Base-by-base conservation (phyloP, 1,140 invertebrate genomes). In the Pectinophora gossypiella region DNA sequence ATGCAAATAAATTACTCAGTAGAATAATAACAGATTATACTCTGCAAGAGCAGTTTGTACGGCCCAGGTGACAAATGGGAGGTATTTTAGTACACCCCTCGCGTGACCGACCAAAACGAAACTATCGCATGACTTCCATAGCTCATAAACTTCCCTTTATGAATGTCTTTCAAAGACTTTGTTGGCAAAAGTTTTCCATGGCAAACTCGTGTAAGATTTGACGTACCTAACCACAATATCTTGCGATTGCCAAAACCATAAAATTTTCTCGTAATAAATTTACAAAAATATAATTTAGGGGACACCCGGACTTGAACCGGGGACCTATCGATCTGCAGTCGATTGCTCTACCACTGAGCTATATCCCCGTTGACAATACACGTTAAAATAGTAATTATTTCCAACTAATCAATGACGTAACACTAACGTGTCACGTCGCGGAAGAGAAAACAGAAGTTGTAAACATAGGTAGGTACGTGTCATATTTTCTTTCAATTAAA, bases 81-180 rank as follows among this genome's bases (percentile, higher is more conserved):
- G 2, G 27, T 32, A 32, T 32, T 32, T 32, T 32, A 32, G 2
- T 32, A 32, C 27, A 10, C 36, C 36, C 27, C 9, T 40, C 16
- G 36, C 65, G 51, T 63, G 56, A 54, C 36, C 35, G 44, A 53
- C 36, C 16, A 18, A 43, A 64, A 55, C 56, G 64, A 59, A 66
- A 67, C 61, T 60, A 64, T 71, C 53, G 68, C 68, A 64, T 71
- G 68, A 60, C 64, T 60, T 55, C 53, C 61, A 58, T 64, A 50
- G 43, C 56, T 59, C 54, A 58, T 64, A 64, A 70, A 70, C 40
- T 67, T 70, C 48, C n/a, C 51, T 61, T 67, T 69, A 62, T 64
- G 64, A 67, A 64, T 64, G 61, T 67, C 57, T 62, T 55, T 35
- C 23, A 44, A 47, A 60, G 1, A 54, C 61, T 63, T 60, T 60